Percentiles rank a stretch among this genome's conserved stretches.
Evolutionary conservation across 2,888 invertebrate genomes (phyloP).

Genomic region (Himalopsyche tibetana): DNA sequence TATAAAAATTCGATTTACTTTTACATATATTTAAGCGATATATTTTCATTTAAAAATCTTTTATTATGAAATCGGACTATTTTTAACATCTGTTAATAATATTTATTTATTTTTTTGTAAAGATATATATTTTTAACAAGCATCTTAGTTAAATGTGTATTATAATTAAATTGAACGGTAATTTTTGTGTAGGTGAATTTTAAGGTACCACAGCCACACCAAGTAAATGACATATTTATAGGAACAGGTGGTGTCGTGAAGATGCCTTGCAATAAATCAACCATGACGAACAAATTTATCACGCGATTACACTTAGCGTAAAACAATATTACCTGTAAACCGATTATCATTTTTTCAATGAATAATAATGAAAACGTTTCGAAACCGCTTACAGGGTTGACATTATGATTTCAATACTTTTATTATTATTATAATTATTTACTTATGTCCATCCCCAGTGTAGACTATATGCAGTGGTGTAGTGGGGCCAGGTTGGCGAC

Average conservation of each 20-base stretch:
- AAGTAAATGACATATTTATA: conserved; percentile 52
- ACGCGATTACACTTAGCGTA: conserved; percentile 59
- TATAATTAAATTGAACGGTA: not conserved
- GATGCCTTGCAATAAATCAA: conserved; percentile 63
- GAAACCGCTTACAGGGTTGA: not conserved
- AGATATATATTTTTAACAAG: not conserved
- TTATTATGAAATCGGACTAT: too few species aligned
- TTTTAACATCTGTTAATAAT: not conserved
- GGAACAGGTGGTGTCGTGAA: conserved; percentile 62
- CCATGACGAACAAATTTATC: conserved; percentile 58
- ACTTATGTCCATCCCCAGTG: too few species aligned
- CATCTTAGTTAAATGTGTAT: not conserved
- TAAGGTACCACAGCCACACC: conserved; percentile 41
- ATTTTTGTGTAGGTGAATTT: conserved; percentile 41
- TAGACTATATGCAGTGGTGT: too few species aligned
- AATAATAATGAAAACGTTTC: not conserved
- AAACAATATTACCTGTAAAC: conserved; percentile 55
- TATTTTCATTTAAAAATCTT: too few species aligned
- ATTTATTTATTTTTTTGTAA: too few species aligned
- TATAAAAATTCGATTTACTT: too few species aligned
- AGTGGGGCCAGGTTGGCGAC: too few species aligned
- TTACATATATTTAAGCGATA: too few species aligned
- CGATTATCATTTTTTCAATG: conserved; percentile 37
- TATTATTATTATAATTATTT: too few species aligned
- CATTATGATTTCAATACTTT: too few species aligned